These are phyloP conservation scores for Macrophya alboannulata DNA, from an alignment of 2,888 invertebrate genomes.

Conservation along the genomic window DNA sequence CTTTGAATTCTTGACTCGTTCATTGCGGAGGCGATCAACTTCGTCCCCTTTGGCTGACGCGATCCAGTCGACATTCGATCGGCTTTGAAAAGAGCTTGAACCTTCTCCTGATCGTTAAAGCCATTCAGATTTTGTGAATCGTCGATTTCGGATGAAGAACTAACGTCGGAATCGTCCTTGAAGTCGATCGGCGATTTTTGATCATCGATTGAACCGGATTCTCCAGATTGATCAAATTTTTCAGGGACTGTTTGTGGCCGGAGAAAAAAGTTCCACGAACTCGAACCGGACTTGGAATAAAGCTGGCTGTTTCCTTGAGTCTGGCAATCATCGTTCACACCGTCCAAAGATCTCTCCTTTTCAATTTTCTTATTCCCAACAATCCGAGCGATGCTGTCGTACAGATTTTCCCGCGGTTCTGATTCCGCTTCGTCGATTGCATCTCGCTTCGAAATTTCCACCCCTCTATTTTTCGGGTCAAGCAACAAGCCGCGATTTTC, in stretches of 20 bases:
- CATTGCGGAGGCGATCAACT: neutral
- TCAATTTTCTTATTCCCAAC: conserved; percentile 47
- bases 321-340: too few relatives aligned
- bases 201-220: neutral
- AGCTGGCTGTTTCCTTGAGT: too few relatives aligned
- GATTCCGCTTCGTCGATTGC: neutral
- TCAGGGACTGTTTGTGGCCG: neutral
- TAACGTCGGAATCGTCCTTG: too few relatives aligned
- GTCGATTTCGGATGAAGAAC: neutral
- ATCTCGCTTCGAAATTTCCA: neutral
- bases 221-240: neutral
- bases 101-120: neutral
- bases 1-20: neutral
- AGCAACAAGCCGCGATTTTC: neutral
- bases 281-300: neutral
- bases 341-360: too few relatives aligned
- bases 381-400: conserved; percentile 57
- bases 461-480: neutral
- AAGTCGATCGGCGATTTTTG: too few relatives aligned
- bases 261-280: neutral
- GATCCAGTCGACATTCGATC: neutral
- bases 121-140: neutral
- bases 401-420: conserved; percentile 53
- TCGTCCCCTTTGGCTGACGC: neutral
- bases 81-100: neutral